Percentiles rank a stretch among this genome's conserved stretches.
These are phyloP conservation scores for Hylyphantes graminicola DNA, from an alignment of 1,140 invertebrate genomes.

Conservation along the genomic window DNA sequence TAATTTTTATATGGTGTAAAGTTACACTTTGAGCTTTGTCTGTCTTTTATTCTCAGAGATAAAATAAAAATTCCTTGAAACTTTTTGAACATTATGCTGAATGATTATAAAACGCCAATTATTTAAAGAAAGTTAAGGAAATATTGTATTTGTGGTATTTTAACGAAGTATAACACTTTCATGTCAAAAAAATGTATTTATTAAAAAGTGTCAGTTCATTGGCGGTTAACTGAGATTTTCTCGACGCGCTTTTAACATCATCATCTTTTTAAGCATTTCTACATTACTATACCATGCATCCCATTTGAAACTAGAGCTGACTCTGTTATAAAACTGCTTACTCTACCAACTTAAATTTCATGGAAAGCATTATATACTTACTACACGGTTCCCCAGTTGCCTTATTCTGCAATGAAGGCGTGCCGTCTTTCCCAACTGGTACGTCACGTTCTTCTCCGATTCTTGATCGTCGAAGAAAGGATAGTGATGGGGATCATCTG, in stretches of 20 bases:
- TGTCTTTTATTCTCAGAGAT: not conserved
- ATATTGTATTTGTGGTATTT: too few relatives aligned
- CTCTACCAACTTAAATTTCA: not conserved
- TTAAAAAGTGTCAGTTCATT: not conserved
- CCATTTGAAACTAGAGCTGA: not conserved
- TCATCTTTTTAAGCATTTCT: not conserved
- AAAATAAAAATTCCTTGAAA: not conserved
- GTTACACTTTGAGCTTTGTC: too few relatives aligned
- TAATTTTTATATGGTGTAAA: too few relatives aligned
- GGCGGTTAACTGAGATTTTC: not conserved
- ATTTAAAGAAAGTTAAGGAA: too few relatives aligned
- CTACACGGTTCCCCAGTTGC: conserved; percentile 86
- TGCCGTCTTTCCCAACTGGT: conserved; percentile 85
- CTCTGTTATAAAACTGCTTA: not conserved
- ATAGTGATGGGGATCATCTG: conserved; percentile 80
- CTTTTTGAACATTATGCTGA: too few relatives aligned
- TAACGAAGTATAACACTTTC: too few relatives aligned
- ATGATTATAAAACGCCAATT: too few relatives aligned
- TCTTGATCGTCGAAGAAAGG: conserved; percentile 87
- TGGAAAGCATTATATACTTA: conserved; percentile 68
- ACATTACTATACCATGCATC: not conserved
- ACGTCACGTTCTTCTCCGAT: conserved; percentile 82
- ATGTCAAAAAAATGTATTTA: not conserved
- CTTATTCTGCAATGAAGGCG: conserved; percentile 85
- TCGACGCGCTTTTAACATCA: not conserved